These are phyloP conservation scores for Panulirus ornatus DNA, from an alignment of 1,140 invertebrate genomes.

Conservation along the genomic window DNA sequence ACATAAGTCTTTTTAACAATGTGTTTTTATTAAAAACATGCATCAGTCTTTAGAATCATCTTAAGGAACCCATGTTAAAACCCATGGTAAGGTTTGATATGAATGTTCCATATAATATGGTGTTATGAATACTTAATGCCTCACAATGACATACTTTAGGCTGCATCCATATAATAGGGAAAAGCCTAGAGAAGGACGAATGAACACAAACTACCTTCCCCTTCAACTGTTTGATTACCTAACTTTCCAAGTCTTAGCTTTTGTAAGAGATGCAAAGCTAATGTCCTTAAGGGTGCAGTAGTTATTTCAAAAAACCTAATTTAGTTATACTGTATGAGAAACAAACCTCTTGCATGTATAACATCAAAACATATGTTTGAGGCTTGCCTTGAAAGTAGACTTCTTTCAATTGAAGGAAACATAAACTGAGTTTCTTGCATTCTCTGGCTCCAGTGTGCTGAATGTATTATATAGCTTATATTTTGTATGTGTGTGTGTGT, in stretches of 20 bases:
- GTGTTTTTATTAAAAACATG: background rate
- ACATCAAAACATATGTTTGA: background rate
- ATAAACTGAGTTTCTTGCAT: background rate
- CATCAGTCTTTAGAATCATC: background rate
- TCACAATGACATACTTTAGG: too few relatives aligned
- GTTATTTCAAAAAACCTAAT: too few relatives aligned
- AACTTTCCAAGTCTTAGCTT: too few relatives aligned
- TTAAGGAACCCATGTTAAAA: too few relatives aligned
- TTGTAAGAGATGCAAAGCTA: too few relatives aligned
- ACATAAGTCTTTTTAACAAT: too few relatives aligned
- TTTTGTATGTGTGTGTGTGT: background rate
- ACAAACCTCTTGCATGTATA: background rate
- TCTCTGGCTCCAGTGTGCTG: background rate
- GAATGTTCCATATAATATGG: background rate
- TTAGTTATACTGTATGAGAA: background rate
- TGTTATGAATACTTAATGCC: background rate
- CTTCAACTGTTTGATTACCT: too few relatives aligned
- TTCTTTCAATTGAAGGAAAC: background rate
- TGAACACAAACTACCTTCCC: too few relatives aligned
- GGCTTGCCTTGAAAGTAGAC: background rate
- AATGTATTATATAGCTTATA: background rate
- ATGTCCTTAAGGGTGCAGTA: too few relatives aligned
- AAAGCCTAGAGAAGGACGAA: too few relatives aligned
- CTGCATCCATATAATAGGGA: too few relatives aligned
- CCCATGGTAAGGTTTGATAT: background rate